Conservation (phyloP, 2,113 vertebrate species). For the Gallinago undulata region DNA sequence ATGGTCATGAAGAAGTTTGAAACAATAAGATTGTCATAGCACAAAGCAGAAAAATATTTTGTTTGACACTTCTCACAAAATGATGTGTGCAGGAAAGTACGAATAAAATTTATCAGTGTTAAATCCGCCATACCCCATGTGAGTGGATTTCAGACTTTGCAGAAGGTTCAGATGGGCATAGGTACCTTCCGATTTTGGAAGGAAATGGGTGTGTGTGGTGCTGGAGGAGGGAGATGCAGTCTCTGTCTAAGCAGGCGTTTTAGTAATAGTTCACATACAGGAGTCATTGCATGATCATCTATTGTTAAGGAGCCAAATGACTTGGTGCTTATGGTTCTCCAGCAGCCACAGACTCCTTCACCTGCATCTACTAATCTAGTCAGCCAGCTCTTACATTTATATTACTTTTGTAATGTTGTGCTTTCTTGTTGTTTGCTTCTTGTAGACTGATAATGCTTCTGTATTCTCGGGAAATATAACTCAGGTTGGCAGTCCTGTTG, state of each 20-base stretch:
- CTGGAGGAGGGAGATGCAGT: neutral
- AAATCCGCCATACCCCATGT: neutral
- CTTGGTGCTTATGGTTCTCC: neutral
- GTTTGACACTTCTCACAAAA: neutral
- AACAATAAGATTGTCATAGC: neutral
- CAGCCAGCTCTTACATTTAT: neutral
- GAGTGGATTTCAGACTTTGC: neutral
- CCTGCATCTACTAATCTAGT: neutral
- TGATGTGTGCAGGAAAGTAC: neutral
- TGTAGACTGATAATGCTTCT: constrained; percentile 78
- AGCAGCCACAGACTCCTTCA: neutral
- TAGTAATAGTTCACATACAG: neutral
- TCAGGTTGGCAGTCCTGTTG: constrained; percentile 90
- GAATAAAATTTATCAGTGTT: neutral
- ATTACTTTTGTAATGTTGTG: neutral
- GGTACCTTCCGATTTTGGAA: neutral
- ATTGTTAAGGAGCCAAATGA: neutral
- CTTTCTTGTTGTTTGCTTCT: constrained; percentile 33
- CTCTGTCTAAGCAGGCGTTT: neutral
- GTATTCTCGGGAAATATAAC: constrained; percentile 82
- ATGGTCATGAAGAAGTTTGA: neutral
- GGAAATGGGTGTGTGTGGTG: neutral
- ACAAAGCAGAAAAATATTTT: neutral
- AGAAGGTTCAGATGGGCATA: neutral
- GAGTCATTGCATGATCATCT: neutral